A percentile compares a stretch with the other conserved stretches of the same genome.
Evolutionary conservation across 2,113 vertebrate genomes (phyloP).

Genomic region (Mormyrus lacerda): DNA sequence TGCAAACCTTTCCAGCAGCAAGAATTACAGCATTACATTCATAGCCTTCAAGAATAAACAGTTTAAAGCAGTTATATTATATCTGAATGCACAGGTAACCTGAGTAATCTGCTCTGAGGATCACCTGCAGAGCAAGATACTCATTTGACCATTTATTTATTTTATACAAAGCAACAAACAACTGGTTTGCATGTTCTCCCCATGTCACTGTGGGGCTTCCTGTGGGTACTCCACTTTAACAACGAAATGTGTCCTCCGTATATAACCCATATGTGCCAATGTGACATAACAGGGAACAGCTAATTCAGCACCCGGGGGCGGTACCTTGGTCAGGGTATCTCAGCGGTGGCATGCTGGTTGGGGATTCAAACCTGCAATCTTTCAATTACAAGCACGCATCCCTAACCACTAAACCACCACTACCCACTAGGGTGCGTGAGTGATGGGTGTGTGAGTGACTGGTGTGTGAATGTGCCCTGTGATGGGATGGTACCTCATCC

Average conservation of each 20-base stretch:
- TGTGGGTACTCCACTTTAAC: not conserved
- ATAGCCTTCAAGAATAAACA: not conserved
- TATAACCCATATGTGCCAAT: too few species aligned
- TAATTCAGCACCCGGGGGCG: too few species aligned
- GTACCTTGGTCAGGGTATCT: too few species aligned
- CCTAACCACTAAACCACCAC: too few species aligned
- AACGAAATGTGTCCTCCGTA: too few species aligned
- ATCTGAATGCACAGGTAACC: not conserved
- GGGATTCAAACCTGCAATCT: too few species aligned
- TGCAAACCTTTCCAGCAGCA: not conserved
- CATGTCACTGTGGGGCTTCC: not conserved
- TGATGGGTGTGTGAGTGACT: not conserved
- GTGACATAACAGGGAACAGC: too few species aligned
- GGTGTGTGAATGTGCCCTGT: not conserved
- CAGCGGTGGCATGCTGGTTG: too few species aligned
- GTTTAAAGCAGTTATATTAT: not conserved
- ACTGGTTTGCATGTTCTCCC: not conserved
- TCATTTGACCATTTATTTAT: not conserved
- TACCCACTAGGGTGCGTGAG: too few species aligned
- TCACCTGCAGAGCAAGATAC: not conserved
- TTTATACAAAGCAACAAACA: not conserved
- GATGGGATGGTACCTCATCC: not conserved
- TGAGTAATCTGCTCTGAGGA: not conserved
- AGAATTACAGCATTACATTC: not conserved
- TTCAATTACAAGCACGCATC: too few species aligned